Conservation (phyloP, 1,140 invertebrate genomes). For the Uloborus diversus region DNA sequence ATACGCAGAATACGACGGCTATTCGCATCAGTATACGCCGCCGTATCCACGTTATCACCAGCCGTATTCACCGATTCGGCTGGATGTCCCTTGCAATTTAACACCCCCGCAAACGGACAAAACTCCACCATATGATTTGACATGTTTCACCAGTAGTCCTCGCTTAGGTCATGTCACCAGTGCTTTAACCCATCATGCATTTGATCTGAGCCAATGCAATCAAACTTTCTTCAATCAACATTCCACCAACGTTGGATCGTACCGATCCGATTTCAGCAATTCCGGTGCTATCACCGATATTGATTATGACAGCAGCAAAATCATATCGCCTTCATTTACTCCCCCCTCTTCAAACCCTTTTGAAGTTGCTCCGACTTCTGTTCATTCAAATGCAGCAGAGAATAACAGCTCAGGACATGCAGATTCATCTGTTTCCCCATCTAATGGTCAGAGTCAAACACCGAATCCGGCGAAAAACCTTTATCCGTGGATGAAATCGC, state of each 20-base stretch:
- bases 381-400: background rate
- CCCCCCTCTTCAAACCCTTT: conserved; percentile 9
- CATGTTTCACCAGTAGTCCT: background rate
- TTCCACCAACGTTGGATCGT: background rate
- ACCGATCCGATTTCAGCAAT: background rate
- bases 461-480: conserved; percentile 14
- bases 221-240: conserved; percentile 32
- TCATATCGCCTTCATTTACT: conserved; percentile 25
- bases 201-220: conserved; percentile 11
- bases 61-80: background rate
- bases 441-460: conserved; percentile 24
- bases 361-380: conserved; percentile 9
- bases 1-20: background rate
- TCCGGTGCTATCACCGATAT: background rate
- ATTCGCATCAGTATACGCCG: conserved; percentile 10
- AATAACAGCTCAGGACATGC: conserved; percentile 2
- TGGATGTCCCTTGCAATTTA: conserved; percentile 22
- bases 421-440: conserved; percentile 21
- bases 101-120: conserved; percentile 44
- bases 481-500: conserved; percentile 39
- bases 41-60: conserved; percentile 7
- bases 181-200: conserved; percentile 9
- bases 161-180: conserved; percentile 1
- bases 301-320: conserved; percentile 26
- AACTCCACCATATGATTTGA: conserved; percentile 31